Evolutionary conservation across 2,797 vertebrate species (phyloP), one percentile per base, ranked within the genome.

Genomic region (Takifugu rubripes): DNA sequence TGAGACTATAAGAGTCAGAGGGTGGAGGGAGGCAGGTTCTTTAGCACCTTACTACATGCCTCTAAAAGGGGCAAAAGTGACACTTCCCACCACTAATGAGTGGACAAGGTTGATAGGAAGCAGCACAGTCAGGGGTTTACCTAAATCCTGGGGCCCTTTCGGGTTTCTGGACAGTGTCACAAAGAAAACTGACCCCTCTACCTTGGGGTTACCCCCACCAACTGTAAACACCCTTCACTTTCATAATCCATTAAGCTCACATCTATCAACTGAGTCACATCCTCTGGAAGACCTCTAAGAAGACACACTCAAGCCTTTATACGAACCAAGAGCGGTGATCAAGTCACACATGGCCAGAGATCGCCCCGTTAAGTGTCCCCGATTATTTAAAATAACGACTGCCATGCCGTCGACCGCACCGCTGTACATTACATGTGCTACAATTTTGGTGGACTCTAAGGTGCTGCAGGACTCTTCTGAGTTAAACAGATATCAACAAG

Each of bases 201-300:
- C 66, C 72, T 75, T 74, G 48, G 21, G 49, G 57, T 75, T 65
- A 33, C 81, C 46, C 78, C 50, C 54, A 64, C 55, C 15, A 65
- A 81, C 76, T 75, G 70, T 89, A 89, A 89, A 88, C 88, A 87
- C 77, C 54, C 74, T 71, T 82, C 77, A 75, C 74, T 78, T 72
- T 68, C 50, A 68, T 61, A 59, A 83, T 85, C 75, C 62, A 75
- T 82, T 70, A 73, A 58, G 61, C 52, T 44, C 67, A 67, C 68
- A 68, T 80, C 68, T 57, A 72, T 85, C 82, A 70, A 59, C 66
- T 9, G 33, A 49, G 68, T 70, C 74, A 83, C 69, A 74, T 86
- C 85, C 81, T 72, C 83, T 78, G 74, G 70, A 84, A 61, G 64
- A 68, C 61, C 69, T 71, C 59, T 33, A 52, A 62, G 78, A 57